These are phyloP conservation scores for Pseudolaguvia tuberculata DNA, from an alignment of 2,113 vertebrate genomes.

Conservation along the genomic window DNA sequence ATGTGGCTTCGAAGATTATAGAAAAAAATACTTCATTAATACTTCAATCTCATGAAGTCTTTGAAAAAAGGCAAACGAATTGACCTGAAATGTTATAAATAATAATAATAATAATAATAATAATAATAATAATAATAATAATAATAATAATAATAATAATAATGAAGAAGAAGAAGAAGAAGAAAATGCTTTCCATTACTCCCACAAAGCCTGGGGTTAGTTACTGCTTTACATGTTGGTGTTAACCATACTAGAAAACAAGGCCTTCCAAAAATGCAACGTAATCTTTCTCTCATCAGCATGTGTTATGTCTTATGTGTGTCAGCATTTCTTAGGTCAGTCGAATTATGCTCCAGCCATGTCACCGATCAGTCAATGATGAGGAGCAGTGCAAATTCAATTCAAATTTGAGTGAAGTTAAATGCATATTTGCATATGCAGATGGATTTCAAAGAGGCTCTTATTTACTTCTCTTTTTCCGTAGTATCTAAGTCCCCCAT, in stretches of 20 bases:
- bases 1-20: not conserved
- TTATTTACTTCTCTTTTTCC: not conserved
- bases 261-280: not conserved
- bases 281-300: slow-evolving; percentile 10
- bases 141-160: too few relatives aligned
- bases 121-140: too few relatives aligned
- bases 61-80: not conserved
- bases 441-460: slow-evolving; percentile 3
- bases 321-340: not conserved
- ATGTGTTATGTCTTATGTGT: slow-evolving; percentile 4
- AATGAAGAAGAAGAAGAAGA: too few relatives aligned
- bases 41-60: slow-evolving; percentile 3
- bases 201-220: not conserved
- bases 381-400: slow-evolving; percentile 16
- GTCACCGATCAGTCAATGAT: slow-evolving; percentile 1
- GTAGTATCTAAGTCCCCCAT: not conserved
- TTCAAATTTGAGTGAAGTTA: slow-evolving; percentile 2
- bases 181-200: slow-evolving; percentile 11
- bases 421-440: not conserved
- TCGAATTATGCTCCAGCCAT: not conserved
- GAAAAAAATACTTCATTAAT: not conserved
- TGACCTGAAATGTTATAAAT: slow-evolving; percentile 27
- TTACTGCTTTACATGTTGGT: not conserved
- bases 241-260: not conserved
- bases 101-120: too few relatives aligned